Percentiles rank a stretch among this genome's conserved stretches.
phyloP scores from a whole-genome alignment of 2,797 vertebrate species.

The Notolepis coatsorum region DNA sequence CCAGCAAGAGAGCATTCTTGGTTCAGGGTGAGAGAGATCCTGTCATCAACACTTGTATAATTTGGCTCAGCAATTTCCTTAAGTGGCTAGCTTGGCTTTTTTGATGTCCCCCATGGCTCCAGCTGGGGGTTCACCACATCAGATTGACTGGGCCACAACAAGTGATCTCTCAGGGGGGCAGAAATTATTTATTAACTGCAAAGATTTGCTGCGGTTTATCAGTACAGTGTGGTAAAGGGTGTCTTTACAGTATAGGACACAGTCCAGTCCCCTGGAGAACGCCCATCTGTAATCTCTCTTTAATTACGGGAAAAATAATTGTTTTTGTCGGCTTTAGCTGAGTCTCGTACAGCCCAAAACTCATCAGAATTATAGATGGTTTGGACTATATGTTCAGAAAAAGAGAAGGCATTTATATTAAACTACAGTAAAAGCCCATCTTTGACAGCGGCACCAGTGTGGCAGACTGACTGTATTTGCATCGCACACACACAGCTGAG shows the following conservation, averaged over 20 bases:
- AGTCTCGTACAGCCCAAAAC: conserved; percentile 10
- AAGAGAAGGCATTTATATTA: conserved; percentile 18
- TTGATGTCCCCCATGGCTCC: conserved; percentile 52
- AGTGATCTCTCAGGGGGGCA: not conserved
- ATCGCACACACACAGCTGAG: conserved; percentile 36
- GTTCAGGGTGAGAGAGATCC: conserved; percentile 26
- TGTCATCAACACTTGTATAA: conserved; percentile 53
- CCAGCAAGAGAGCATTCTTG: not conserved
- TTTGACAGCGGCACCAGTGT: conserved; percentile 48
- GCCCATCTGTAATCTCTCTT: conserved; percentile 22
- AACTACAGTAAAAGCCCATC: conserved; percentile 21
- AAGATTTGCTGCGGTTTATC: conserved; percentile 16
- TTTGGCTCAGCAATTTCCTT: conserved; percentile 34
- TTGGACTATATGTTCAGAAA: conserved; percentile 27
- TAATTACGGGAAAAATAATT: conserved; percentile 22
- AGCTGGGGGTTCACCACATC: conserved; percentile 37
- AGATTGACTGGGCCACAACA: conserved; percentile 6
- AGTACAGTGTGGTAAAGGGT: conserved; percentile 26
- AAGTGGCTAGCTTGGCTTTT: conserved; percentile 46
- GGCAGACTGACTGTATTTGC: conserved; percentile 34
- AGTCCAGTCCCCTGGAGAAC: conserved; percentile 19
- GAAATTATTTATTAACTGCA: conserved; percentile 32
- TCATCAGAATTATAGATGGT: not conserved
- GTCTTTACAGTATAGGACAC: conserved; percentile 40
- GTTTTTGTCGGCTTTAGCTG: conserved; percentile 25